These are phyloP conservation scores for Colius striatus DNA, from an alignment of 2,113 vertebrate genomes.

Conservation along the genomic window DNA sequence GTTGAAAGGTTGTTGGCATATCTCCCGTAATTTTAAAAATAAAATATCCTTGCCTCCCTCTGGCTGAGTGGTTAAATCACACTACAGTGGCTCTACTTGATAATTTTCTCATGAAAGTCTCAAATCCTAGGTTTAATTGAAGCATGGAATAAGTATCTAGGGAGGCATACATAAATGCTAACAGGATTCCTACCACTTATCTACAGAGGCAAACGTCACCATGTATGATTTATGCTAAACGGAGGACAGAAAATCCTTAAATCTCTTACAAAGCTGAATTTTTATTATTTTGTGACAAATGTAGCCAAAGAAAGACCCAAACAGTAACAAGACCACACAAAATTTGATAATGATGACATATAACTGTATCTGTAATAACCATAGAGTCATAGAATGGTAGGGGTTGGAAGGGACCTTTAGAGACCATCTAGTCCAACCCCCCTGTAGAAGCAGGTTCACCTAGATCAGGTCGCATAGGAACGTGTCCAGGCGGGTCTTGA, in stretches of 20 bases:
- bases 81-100: conserved; percentile 12
- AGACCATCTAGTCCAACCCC: no score
- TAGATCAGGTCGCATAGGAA: no score
- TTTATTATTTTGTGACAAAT: neutral
- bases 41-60: conserved; percentile 31
- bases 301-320: neutral
- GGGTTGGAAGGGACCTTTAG: no score
- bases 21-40: conserved; percentile 8
- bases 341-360: neutral
- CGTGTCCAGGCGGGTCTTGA: no score
- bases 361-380: conserved; percentile 2
- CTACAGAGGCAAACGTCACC: neutral
- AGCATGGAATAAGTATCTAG: conserved; percentile 43
- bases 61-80: conserved; percentile 34
- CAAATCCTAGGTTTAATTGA: conserved; percentile 59
- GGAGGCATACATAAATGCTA: conserved; percentile 45
- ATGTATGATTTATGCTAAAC: neutral
- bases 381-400: no score
- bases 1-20: conserved; percentile 15
- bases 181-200: conserved; percentile 26
- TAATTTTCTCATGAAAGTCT: conserved; percentile 49
- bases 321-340: neutral
- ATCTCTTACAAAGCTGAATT: neutral
- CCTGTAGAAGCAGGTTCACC: no score
- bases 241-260: conserved; percentile 19